These are phyloP conservation scores for Cosmorhoe ocellata DNA, from an alignment of 2,888 invertebrate species.

Conservation along the genomic window DNA sequence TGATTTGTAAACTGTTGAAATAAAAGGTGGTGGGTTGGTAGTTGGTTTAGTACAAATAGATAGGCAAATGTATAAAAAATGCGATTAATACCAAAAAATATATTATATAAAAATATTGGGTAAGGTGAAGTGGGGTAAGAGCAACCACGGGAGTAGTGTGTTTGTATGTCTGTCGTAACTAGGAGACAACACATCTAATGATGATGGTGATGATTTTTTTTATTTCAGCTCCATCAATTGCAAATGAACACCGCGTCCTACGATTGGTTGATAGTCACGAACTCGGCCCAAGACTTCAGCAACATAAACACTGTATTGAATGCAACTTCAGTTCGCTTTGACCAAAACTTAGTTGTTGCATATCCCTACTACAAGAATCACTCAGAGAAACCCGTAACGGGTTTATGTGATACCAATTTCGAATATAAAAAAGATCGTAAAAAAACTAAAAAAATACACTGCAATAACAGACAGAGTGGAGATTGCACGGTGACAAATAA, in stretches of 20 bases:
- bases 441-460: slow-evolving; percentile 9
- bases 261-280: slow-evolving; percentile 64
- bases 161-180: too few relatives aligned
- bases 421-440: slow-evolving; percentile 39
- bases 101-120: too few relatives aligned
- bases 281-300: slow-evolving; percentile 53
- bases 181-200: too few relatives aligned
- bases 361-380: slow-evolving; percentile 41
- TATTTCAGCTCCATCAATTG: slow-evolving; percentile 55
- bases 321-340: slow-evolving; percentile 61
- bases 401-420: slow-evolving; percentile 59
- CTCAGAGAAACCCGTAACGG: slow-evolving; percentile 17
- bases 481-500: slow-evolving; percentile 3
- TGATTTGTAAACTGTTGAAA: too few relatives aligned
- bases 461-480: slow-evolving; percentile 1
- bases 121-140: too few relatives aligned
- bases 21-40: too few relatives aligned
- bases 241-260: slow-evolving; percentile 61
- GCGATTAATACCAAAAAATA: too few relatives aligned
- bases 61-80: too few relatives aligned
- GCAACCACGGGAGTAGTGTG: too few relatives aligned
- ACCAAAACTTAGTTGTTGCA: slow-evolving; percentile 63
- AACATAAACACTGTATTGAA: slow-evolving; percentile 59
- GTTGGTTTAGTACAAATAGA: too few relatives aligned
- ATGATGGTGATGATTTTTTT: neutral